Evolutionary conservation across 2,888 invertebrate species (phyloP), one percentile per base, ranked within the genome.

Genomic region (Aphodius sticticus): DNA sequence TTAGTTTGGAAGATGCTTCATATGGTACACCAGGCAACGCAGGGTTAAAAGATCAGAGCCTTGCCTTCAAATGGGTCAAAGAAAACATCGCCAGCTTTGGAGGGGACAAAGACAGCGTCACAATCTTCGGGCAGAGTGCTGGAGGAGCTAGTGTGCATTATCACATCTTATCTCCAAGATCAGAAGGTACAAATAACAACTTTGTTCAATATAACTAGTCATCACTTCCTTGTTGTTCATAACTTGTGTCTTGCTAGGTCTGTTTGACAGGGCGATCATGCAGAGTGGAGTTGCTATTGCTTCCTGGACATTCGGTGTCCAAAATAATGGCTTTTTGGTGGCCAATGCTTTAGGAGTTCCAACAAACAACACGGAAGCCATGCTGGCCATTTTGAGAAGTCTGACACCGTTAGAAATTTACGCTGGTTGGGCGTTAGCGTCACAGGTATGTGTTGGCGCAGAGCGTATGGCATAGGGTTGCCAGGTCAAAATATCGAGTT

Each of bases 271-370:
- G 72, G 80, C 80, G 16, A 80, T 80, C n/a, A 26, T 78, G 14
- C 78, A 80, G 70, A 80, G 80, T 74, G 80, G 80, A n/a, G 72
- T 69, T 4, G 80, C 75, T 53, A 69, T 70, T 14, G 69, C 26
- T 69, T 70, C 77, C 70, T 80, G 75, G 77, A 37, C 53, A 6
- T 6, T 69, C 1, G 80, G 80, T 12, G 16, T 76, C 2, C 38
- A 16, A 36, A 82, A 82, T 14, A 83, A 81, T 9, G 83, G 82
- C 36, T 69, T 79, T 69, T 35, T 78, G 9, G 69, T 83, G 16
- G 83, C 83, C 0, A 69, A 81, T 75, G 77, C 38, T 16, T 78
- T 83, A 70, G 78, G 70, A 6, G 69, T 83, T 6, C 9, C 36
- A 16, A 80, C 78, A 2, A 76, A 80, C 6, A n/a, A 78, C 15